phyloP scores from a whole-genome alignment of 2,888 invertebrate genomes.

The Diadromus collaris region DNA sequence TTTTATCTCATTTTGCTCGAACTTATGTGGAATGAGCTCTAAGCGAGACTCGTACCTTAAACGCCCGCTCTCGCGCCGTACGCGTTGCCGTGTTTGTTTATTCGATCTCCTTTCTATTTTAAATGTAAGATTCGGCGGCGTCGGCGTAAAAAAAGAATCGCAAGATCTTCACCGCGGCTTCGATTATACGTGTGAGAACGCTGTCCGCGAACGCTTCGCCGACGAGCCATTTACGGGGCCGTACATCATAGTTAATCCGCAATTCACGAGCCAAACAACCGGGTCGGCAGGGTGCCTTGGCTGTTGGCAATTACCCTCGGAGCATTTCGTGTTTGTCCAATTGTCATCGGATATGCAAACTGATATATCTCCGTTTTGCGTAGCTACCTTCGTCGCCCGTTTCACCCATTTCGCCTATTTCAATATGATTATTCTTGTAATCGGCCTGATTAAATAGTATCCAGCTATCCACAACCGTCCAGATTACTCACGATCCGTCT shows the following conservation, averaged over 20 bases:
- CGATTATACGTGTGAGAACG: conserved; percentile 25
- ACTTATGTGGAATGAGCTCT: no score
- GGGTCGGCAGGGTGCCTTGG: conserved; percentile 11
- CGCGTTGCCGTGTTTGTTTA: not conserved
- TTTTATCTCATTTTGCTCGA: no score
- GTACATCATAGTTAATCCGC: conserved; percentile 53
- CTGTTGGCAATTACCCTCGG: conserved; percentile 41
- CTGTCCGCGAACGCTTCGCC: conserved; percentile 17
- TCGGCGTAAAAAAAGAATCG: conserved; percentile 2
- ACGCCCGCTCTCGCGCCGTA: not conserved
- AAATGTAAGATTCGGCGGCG: not conserved
- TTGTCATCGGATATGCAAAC: conserved; percentile 47
- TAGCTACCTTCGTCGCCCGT: conserved; percentile 4
- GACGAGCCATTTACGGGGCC: conserved; percentile 44
- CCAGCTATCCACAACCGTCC: conserved; percentile 14
- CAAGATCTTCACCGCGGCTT: not conserved
- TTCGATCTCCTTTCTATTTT: not conserved
- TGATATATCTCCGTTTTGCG: conserved; percentile 39
- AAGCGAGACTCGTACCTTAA: no score
- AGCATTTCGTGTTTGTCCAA: conserved; percentile 50
- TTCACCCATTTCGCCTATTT: not conserved
- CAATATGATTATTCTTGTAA: conserved; percentile 27
- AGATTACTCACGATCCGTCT: not conserved
- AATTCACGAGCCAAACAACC: conserved; percentile 28
- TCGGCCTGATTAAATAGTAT: conserved; percentile 31